phyloP scores from a whole-genome alignment of 1,140 invertebrate species.

The Apolygus lucorum region DNA sequence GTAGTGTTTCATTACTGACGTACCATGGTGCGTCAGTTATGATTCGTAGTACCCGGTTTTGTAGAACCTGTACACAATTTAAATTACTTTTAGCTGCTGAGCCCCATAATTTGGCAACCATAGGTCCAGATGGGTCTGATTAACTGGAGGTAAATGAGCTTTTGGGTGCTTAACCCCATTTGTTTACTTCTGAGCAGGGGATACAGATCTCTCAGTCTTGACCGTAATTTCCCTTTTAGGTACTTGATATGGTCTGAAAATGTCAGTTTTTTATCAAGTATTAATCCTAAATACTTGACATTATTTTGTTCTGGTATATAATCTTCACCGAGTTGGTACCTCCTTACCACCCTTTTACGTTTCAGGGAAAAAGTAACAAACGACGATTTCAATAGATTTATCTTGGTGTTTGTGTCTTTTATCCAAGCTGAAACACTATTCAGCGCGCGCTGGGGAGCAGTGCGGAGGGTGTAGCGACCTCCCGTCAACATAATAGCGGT shows the following conservation, averaged over 20 bases:
- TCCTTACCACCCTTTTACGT: not conserved
- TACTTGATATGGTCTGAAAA: not conserved
- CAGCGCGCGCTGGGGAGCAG: not conserved
- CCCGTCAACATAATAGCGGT: conserved; percentile 29
- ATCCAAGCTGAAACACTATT: not conserved
- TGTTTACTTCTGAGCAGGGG: too few relatives aligned
- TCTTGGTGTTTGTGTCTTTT: not conserved
- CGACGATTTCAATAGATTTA: conserved; percentile 3
- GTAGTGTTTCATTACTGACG: too few relatives aligned
- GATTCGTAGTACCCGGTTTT: too few relatives aligned
- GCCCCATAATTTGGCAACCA: too few relatives aligned
- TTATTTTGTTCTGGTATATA: not conserved
- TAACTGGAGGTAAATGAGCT: too few relatives aligned
- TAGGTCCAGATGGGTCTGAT: too few relatives aligned
- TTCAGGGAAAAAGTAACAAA: not conserved
- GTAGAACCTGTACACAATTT: too few relatives aligned
- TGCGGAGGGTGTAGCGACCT: not conserved
- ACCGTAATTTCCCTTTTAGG: too few relatives aligned
- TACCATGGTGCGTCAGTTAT: too few relatives aligned
- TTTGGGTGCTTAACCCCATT: too few relatives aligned
- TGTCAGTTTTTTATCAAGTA: not conserved
- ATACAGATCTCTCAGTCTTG: too few relatives aligned
- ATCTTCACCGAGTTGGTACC: not conserved
- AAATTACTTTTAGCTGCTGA: too few relatives aligned
- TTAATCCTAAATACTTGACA: not conserved